Evolutionary conservation across 1,140 invertebrate genomes (phyloP).

Genomic region (Trachymyrmex cornetzi): DNA sequence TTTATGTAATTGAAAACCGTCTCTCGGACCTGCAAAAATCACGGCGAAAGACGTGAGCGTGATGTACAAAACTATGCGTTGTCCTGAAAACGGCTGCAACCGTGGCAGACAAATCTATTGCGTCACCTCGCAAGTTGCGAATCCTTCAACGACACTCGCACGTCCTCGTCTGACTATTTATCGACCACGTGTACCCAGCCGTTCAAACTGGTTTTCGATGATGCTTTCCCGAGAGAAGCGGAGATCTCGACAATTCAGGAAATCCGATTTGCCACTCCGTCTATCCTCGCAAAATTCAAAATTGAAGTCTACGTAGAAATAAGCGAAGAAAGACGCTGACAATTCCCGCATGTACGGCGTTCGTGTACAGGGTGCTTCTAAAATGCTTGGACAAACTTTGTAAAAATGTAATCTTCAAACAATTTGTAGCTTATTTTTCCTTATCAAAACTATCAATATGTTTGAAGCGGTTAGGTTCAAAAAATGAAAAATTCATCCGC

Average conservation of each 20-base stretch:
- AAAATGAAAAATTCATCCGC: neutral
- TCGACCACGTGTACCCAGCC: constrained; percentile 52
- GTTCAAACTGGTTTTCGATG: constrained; percentile 60
- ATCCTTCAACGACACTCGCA: constrained; percentile 59
- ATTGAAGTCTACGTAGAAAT: constrained; percentile 60
- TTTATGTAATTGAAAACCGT: constrained; percentile 26
- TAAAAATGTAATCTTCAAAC: neutral
- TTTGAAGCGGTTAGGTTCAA: neutral
- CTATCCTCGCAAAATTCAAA: constrained; percentile 62
- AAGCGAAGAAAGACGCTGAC: constrained; percentile 30
- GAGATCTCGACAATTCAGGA: constrained; percentile 59
- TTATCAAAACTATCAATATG: constrained; percentile 10
- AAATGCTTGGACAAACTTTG: constrained; percentile 18
- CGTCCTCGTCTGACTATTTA: constrained; percentile 56
- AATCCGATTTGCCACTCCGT: constrained; percentile 64
- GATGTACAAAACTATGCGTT: constrained; percentile 23
- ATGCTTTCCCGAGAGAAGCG: constrained; percentile 45
- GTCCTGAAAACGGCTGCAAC: constrained; percentile 33
- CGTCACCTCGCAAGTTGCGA: constrained; percentile 35
- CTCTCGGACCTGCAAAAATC: neutral
- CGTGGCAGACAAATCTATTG: constrained; percentile 48
- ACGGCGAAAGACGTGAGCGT: neutral
- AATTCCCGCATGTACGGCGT: constrained; percentile 20
- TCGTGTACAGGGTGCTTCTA: constrained; percentile 23
- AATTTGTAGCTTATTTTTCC: neutral